phyloP scores from a whole-genome alignment of 2,888 invertebrate species.

The Tubiluchus corallicola region DNA sequence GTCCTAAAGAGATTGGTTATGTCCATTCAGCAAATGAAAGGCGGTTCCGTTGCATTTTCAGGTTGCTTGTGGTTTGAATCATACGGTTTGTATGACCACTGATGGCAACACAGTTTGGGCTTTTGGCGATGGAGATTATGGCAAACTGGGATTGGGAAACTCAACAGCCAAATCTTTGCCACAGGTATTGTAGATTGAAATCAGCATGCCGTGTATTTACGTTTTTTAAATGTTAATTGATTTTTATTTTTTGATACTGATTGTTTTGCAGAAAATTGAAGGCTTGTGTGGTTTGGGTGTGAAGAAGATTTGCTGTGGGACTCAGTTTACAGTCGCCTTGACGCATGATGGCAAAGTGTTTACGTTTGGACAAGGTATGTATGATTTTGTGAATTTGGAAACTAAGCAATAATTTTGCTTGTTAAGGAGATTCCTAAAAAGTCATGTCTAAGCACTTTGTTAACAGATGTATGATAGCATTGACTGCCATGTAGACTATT shows the following conservation, averaged over 20 bases:
- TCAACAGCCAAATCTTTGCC: constrained; percentile 25
- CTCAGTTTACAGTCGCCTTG: constrained; percentile 42
- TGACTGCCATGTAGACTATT: too few species aligned
- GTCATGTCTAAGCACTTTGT: too few species aligned
- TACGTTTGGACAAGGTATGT: constrained; percentile 38
- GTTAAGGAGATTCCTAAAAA: too few species aligned
- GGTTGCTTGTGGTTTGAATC: constrained; percentile 43
- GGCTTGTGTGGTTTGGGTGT: constrained; percentile 36
- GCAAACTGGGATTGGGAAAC: constrained; percentile 37
- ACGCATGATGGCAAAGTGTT: constrained; percentile 39
- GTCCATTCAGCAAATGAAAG: neutral
- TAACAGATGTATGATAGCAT: too few species aligned
- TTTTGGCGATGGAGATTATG: constrained; percentile 45
- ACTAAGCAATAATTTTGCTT: too few species aligned
- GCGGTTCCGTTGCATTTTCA: constrained; percentile 11
- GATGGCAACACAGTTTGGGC: constrained; percentile 42
- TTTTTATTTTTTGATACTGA: constrained; percentile 8
- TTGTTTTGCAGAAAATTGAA: constrained; percentile 32
- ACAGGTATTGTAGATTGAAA: constrained; percentile 21
- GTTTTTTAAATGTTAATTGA: neutral
- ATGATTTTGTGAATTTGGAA: too few species aligned
- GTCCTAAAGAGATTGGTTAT: too few species aligned
- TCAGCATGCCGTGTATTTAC: neutral
- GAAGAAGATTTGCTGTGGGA: constrained; percentile 42
- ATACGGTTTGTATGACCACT: constrained; percentile 39